Base-by-base conservation (phyloP, 2,797 vertebrate species). In the Anguilla pacifica region DNA sequence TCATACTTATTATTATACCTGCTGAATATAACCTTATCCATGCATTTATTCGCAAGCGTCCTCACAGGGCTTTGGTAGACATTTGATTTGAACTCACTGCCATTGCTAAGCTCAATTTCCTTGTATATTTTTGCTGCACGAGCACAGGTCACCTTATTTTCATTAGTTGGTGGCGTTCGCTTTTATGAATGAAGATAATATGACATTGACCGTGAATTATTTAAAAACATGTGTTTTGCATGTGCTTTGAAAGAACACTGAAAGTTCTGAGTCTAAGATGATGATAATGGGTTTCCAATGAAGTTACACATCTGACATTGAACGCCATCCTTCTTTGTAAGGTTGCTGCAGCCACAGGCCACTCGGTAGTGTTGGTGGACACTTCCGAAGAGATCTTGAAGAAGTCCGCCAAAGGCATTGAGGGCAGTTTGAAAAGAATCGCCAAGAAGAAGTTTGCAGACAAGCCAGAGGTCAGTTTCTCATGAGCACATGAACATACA, bases 391-490 rank as follows among this genome's bases (percentile, higher is more conserved):
- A 98, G 90, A 96, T 99, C 91, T 95, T 99, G 90, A 97, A 96
- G 77, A 99, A 98, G 84, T 95, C 98, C 2, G 49, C 94, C 49
- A 97, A 97, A 92, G 95, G 95, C 61, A 99, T 99, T 28, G 97
- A 98, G 91, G 96, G 96, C 61, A 99, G 96, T 90, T 95, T 99
- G 64, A 98, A 94, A 92, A 97, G 96, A 94, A 93, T 99, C 85
- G 94, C 94, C 43, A 99, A 99, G 96, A 99, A 99, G 96, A 99
- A 97, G 92, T 99, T 97, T 95, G 95, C 97, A 0, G 98, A 99
- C 85, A 97, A 98, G 64, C 97, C 98, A n/a, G 96, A 99, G 97
- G 99, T 98, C 87, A 91, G 91, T 85, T 83, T 83, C 72, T 87
- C 25, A 64, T 86, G 1, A 22, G 6, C 0, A 17, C 39, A 10